Evolutionary conservation across 2,797 vertebrate species (phyloP).

Genomic region (Eulemur coronatus): DNA sequence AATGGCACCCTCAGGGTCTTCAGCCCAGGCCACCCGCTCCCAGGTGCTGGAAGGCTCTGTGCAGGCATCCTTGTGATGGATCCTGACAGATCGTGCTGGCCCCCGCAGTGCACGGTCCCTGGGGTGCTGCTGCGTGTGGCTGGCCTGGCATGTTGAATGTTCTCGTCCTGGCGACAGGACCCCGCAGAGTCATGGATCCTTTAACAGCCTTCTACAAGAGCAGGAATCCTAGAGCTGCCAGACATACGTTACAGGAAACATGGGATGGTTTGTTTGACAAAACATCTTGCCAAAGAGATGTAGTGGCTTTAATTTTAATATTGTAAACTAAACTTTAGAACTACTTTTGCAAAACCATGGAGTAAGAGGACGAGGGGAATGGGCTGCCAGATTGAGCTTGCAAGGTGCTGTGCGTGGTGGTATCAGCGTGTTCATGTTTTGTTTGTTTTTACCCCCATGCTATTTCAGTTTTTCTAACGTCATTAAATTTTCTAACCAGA

Average conservation of each 20-base stretch:
- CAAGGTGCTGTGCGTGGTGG: neutral
- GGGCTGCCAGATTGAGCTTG: neutral
- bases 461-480: neutral
- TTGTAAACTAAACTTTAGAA: neutral
- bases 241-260: neutral
- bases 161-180: neutral
- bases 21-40: neutral
- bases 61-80: neutral
- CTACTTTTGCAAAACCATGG: neutral
- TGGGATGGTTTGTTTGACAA: neutral
- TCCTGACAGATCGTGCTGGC: neutral
- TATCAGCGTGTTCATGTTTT: neutral
- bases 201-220: neutral
- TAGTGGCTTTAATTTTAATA: neutral
- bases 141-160: neutral
- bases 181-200: fast-evolving
- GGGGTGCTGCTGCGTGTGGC: neutral
- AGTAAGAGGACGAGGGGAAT: neutral
- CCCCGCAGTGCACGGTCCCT: neutral
- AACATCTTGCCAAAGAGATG: neutral
- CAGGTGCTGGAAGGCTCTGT: neutral
- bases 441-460: neutral
- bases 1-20: fast-evolving
- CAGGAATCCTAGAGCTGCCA: neutral
- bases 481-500: neutral